Percentiles rank a stretch among this genome's conserved stretches.
These are phyloP conservation scores for Diabrotica balteata DNA, from an alignment of 2,888 invertebrate species.

Conservation along the genomic window DNA sequence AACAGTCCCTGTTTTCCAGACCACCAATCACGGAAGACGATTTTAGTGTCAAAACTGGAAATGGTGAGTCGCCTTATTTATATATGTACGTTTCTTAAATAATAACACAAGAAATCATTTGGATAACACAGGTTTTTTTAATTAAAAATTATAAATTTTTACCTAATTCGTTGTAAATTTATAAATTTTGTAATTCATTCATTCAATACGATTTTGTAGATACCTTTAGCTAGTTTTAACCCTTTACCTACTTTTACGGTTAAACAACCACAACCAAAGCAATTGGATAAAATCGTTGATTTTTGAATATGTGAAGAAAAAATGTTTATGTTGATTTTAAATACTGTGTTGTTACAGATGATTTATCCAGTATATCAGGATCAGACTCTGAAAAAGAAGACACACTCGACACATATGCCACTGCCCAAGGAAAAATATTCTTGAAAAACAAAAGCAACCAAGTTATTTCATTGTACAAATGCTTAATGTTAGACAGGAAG, in stretches of 20 bases:
- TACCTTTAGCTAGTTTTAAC: too few relatives aligned
- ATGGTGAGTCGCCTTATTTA: slow-evolving; percentile 37
- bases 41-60: slow-evolving; percentile 64
- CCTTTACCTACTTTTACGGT: too few relatives aligned
- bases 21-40: slow-evolving; percentile 65
- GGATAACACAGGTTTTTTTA: too few relatives aligned
- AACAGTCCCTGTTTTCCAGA: slow-evolving; percentile 70
- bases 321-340: too few relatives aligned
- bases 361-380: slow-evolving; percentile 72
- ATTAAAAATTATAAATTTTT: too few relatives aligned
- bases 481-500: slow-evolving; percentile 76
- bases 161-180: too few relatives aligned
- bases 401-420: slow-evolving; percentile 51
- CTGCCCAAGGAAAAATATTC: slow-evolving; percentile 74
- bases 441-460: slow-evolving; percentile 72
- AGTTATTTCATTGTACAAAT: slow-evolving; percentile 77
- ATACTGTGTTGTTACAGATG: slow-evolving; percentile 59
- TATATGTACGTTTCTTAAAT: too few relatives aligned
- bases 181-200: too few relatives aligned
- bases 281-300: not conserved
- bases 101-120: too few relatives aligned
- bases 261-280: too few relatives aligned
- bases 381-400: slow-evolving; percentile 65
- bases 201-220: too few relatives aligned
- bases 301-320: not conserved